These are phyloP conservation scores for Notodonta dromedarius DNA, from an alignment of 2,888 invertebrate species.

Conservation along the genomic window DNA sequence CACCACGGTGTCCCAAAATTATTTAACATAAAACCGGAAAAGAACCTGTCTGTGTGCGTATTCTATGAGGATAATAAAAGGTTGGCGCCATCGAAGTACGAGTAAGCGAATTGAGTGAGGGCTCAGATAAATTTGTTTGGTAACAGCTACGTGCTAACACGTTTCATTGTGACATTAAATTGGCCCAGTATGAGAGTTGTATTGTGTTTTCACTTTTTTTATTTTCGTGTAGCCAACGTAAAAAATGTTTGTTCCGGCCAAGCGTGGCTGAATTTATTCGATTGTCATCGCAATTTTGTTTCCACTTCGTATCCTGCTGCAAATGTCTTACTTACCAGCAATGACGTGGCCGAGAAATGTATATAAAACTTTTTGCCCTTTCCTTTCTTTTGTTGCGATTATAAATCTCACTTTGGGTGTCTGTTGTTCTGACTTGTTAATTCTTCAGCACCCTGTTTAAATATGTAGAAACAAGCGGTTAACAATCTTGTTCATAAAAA, in stretches of 20 bases:
- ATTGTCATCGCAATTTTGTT: constrained; percentile 40
- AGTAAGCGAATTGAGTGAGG: constrained; percentile 62
- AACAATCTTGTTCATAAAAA: background rate
- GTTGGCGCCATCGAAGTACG: constrained; percentile 61
- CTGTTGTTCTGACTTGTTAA: constrained; percentile 15
- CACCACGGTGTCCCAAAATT: constrained; percentile 1
- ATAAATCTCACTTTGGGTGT: constrained; percentile 26
- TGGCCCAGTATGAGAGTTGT: constrained; percentile 41
- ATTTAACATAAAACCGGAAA: too few species aligned
- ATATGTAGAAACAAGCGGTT: background rate
- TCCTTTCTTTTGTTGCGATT: constrained; percentile 14
- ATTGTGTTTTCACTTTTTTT: constrained; percentile 36
- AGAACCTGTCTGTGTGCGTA: constrained; percentile 33
- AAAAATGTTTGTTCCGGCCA: constrained; percentile 18
- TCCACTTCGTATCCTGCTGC: constrained; percentile 35
- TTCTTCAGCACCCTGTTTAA: constrained; percentile 11
- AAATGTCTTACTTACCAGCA: constrained; percentile 32
- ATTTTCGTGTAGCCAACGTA: constrained; percentile 20
- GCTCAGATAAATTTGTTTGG: constrained; percentile 69
- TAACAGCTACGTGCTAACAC: constrained; percentile 59
- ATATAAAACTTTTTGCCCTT: constrained; percentile 24
- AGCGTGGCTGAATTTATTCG: constrained; percentile 31
- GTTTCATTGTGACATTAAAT: constrained; percentile 52
- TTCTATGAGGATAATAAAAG: constrained; percentile 60
- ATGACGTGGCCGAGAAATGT: constrained; percentile 25